A percentile compares a stretch with the other conserved stretches of the same genome.
phyloP scores from a whole-genome alignment of 2,888 invertebrate species.

The Lycia hirtaria region DNA sequence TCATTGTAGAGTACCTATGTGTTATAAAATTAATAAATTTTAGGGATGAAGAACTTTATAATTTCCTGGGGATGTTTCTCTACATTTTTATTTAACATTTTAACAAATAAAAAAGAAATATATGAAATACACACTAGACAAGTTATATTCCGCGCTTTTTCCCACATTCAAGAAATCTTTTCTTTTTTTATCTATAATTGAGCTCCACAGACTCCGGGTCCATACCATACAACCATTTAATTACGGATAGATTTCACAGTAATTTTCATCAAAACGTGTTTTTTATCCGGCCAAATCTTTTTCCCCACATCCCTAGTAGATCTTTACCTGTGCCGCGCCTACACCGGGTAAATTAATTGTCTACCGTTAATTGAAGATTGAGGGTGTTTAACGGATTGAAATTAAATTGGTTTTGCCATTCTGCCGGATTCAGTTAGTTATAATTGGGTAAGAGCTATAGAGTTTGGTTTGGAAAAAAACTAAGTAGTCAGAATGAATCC shows the following conservation, averaged over 20 bases:
- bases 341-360: constrained; percentile 38
- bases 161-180: too few species aligned
- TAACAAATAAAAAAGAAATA: too few species aligned
- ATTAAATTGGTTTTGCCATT: constrained; percentile 36
- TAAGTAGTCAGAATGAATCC: background rate
- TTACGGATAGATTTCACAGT: background rate
- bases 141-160: too few species aligned
- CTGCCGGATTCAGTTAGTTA: constrained; percentile 25
- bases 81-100: too few species aligned
- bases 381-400: constrained; percentile 40
- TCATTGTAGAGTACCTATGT: too few species aligned
- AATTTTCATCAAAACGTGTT: background rate
- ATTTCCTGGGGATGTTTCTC: too few species aligned
- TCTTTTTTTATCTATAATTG: too few species aligned
- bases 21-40: too few species aligned
- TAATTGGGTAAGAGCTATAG: constrained; percentile 13
- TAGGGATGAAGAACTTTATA: too few species aligned
- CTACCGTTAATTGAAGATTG: constrained; percentile 42
- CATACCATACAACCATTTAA: too few species aligned
- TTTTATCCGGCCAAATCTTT: background rate
- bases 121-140: too few species aligned
- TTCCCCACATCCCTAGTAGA: background rate
- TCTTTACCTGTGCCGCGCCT: constrained; percentile 34
- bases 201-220: too few species aligned
- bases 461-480: background rate